Percentiles rank a stretch among this genome's conserved stretches.
Evolutionary conservation across 1,140 invertebrate species (phyloP).

Genomic region (Pissodes strobi): DNA sequence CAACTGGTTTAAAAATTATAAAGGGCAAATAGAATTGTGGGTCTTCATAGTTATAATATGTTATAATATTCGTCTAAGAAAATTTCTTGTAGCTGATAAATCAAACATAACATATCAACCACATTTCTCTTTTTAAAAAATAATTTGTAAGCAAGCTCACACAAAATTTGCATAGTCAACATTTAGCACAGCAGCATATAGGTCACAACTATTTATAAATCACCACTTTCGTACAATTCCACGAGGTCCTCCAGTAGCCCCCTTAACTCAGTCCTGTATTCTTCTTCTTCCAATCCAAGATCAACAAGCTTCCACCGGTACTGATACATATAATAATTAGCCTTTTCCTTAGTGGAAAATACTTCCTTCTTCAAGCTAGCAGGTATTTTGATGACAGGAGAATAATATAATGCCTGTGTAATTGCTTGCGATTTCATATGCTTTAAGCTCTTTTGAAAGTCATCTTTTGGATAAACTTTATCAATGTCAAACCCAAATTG

Average conservation of each 20-base stretch:
- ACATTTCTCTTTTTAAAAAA: no score
- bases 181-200: no score
- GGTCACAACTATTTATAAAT: not conserved
- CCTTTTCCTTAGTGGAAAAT: not conserved
- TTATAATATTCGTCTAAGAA: no score
- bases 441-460: not conserved
- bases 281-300: not conserved
- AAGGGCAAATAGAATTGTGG: no score
- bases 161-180: no score
- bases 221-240: not conserved
- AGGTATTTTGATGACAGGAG: not conserved
- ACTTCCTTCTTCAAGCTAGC: not conserved
- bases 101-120: no score
- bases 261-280: not conserved
- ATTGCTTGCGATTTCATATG: slow-evolving; percentile 1
- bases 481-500: slow-evolving; percentile 6
- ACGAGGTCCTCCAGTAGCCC: not conserved
- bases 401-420: not conserved
- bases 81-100: no score
- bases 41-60: no score
- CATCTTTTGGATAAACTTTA: slow-evolving; percentile 1
- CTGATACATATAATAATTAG: not conserved
- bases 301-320: not conserved
- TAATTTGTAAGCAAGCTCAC: no score
- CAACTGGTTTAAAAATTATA: no score